Evolutionary conservation across 2,797 vertebrate genomes (phyloP).

Genomic region (Chloroceryle amazona): DNA sequence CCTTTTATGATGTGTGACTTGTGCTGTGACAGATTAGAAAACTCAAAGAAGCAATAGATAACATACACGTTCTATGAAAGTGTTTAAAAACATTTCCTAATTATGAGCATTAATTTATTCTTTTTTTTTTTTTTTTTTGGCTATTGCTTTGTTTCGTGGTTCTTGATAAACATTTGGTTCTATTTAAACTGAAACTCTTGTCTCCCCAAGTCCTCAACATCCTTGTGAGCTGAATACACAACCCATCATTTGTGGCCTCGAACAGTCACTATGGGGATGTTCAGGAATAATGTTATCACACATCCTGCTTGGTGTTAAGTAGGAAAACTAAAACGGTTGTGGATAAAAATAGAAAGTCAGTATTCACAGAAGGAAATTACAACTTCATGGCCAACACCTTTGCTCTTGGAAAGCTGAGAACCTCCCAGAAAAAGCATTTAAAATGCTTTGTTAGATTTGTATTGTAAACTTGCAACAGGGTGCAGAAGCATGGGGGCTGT

Average conservation of each 20-base stretch:
- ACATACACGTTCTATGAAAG: neutral
- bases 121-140: neutral
- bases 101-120: neutral
- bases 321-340: neutral
- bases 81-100: constrained; percentile 19
- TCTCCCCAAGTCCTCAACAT: neutral
- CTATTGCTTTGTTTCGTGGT: constrained; percentile 14
- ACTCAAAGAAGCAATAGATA: neutral
- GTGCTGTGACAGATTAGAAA: constrained; percentile 39
- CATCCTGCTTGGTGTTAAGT: neutral
- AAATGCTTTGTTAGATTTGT: neutral
- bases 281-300: neutral
- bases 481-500: neutral
- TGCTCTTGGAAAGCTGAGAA: neutral
- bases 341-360: neutral
- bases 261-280: neutral
- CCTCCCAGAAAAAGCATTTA: neutral
- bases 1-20: constrained; percentile 50
- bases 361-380: neutral
- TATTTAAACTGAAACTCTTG: neutral
- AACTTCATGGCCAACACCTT: neutral
- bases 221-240: neutral
- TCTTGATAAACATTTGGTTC: constrained; percentile 27
- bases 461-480: rapidly evolving
- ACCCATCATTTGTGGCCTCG: neutral